Evolutionary conservation across 2,797 vertebrate genomes (phyloP).

Genomic region (Anas flavirostris): DNA sequence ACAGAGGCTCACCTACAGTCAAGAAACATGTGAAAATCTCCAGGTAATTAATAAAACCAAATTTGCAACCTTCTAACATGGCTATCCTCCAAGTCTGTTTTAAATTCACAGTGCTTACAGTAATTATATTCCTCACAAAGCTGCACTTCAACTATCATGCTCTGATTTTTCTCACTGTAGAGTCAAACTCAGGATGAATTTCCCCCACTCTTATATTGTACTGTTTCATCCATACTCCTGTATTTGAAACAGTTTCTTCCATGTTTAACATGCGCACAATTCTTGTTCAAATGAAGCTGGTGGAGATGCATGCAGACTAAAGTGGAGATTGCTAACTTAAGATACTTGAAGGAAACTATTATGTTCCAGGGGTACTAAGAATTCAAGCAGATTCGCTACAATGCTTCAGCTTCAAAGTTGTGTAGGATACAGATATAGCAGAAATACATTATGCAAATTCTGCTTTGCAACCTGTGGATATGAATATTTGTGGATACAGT

Average conservation of each 20-base stretch:
- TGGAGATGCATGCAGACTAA: not conserved
- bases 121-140: not conserved
- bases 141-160: not conserved
- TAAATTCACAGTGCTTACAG: not conserved
- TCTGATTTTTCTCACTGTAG: not conserved
- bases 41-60: conserved; percentile 82
- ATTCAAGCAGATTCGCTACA: not conserved
- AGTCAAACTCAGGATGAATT: not conserved
- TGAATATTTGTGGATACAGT: not conserved
- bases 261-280: not conserved
- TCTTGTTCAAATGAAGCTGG: not conserved
- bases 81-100: not conserved
- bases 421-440: not conserved
- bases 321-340: not conserved
- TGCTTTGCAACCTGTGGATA: fast-evolving
- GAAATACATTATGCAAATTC: not conserved
- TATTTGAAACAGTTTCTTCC: not conserved
- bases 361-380: not conserved
- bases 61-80: not conserved
- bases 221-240: not conserved
- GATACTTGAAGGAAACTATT: not conserved
- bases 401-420: not conserved
- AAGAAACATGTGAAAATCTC: conserved; percentile 97
- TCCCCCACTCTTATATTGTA: not conserved
- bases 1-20: conserved; percentile 98